Evolutionary conservation across 2,888 invertebrate genomes (phyloP).

Genomic region (Sinotaia quadrata): DNA sequence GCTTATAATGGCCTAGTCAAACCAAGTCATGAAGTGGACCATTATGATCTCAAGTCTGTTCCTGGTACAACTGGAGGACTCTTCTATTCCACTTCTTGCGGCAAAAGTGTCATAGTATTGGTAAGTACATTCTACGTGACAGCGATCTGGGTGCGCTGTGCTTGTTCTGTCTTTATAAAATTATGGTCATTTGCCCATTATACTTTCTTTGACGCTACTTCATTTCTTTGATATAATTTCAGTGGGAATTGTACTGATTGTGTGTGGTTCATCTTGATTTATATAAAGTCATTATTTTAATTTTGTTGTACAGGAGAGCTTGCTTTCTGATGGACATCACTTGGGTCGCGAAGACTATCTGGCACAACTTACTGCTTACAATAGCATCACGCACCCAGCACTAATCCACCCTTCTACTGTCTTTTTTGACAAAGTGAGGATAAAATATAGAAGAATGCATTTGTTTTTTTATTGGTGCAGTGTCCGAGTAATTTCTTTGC

Average conservation of each 20-base stretch:
- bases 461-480: too few relatives aligned
- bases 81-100: conserved; percentile 49
- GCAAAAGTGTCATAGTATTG: conserved; percentile 55
- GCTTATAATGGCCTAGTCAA: conserved; percentile 60
- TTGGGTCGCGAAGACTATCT: conserved; percentile 58
- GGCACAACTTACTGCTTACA: conserved; percentile 50
- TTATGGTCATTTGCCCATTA: too few relatives aligned
- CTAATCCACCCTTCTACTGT: conserved; percentile 46
- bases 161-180: too few relatives aligned
- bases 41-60: conserved; percentile 47
- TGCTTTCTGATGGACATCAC: conserved; percentile 54
- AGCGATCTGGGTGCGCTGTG: neutral
- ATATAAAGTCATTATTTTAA: too few relatives aligned
- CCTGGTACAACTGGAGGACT: conserved; percentile 47
- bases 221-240: too few relatives aligned
- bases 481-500: too few relatives aligned
- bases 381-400: conserved; percentile 35
- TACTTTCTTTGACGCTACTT: too few relatives aligned
- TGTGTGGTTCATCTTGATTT: too few relatives aligned
- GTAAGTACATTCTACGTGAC: conserved; percentile 35
- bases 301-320: conserved; percentile 54
- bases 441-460: too few relatives aligned
- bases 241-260: too few relatives aligned
- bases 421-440: conserved; percentile 60
- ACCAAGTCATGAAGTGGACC: conserved; percentile 56